Conservation (phyloP, 1,140 invertebrate species). For the Acromyrmex charruanus region DNA sequence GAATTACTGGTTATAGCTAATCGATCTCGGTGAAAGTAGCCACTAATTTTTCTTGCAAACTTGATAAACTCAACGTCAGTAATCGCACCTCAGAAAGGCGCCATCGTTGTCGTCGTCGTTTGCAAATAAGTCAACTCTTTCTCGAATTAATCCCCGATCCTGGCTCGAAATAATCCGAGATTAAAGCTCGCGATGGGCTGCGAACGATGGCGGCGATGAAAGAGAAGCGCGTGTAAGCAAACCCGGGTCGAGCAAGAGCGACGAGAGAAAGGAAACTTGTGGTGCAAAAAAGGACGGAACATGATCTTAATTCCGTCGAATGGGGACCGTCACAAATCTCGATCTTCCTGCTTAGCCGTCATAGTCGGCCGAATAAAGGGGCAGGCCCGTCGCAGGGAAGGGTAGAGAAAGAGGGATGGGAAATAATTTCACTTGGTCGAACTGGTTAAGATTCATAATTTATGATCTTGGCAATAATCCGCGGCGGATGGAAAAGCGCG, state of each 20-base stretch:
- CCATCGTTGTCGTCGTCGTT: slow-evolving; percentile 36
- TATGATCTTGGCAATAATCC: slow-evolving; percentile 84
- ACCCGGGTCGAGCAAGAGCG: slow-evolving; percentile 25
- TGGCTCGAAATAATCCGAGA: slow-evolving; percentile 84
- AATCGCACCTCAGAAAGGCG: slow-evolving; percentile 3
- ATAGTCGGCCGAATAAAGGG: slow-evolving; percentile 61
- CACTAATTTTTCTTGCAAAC: slow-evolving; percentile 41
- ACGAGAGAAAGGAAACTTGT: slow-evolving; percentile 8
- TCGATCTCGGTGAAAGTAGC: neutral
- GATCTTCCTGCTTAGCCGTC: slow-evolving; percentile 80
- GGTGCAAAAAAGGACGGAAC: slow-evolving; percentile 63
- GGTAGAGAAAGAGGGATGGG: slow-evolving; percentile 35
- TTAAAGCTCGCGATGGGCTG: slow-evolving; percentile 81
- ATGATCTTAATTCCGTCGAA: slow-evolving; percentile 82
- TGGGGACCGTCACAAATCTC: slow-evolving; percentile 80
- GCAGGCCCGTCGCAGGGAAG: neutral
- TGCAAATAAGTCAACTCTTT: slow-evolving; percentile 71
- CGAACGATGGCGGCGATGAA: slow-evolving; percentile 56
- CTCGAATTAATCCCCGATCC: slow-evolving; percentile 84
- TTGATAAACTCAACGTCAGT: slow-evolving; percentile 10
- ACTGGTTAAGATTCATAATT: slow-evolving; percentile 84
- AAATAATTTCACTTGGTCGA: slow-evolving; percentile 80
- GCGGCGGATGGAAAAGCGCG: slow-evolving; percentile 51
- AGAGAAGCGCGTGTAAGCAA: slow-evolving; percentile 34
- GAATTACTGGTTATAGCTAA: slow-evolving; percentile 6